These are phyloP conservation scores for Gryllus bimaculatus DNA, from an alignment of 1,140 invertebrate species.

Conservation along the genomic window DNA sequence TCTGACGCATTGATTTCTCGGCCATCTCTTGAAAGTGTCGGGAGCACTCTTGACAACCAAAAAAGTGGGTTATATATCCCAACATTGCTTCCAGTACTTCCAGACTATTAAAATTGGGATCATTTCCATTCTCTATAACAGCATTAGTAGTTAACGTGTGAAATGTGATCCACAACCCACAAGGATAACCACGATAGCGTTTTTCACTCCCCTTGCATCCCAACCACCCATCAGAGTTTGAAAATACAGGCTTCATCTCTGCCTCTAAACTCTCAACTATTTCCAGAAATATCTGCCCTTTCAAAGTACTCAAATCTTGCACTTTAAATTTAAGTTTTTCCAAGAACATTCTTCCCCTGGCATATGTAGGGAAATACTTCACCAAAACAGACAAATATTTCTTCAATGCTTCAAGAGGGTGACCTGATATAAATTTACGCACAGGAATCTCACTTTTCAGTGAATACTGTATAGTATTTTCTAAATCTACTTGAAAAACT, in stretches of 20 bases:
- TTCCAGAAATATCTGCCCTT: slow-evolving; percentile 46
- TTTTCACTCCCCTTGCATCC: slow-evolving; percentile 71
- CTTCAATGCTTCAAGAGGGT: slow-evolving; percentile 59
- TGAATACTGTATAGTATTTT: slow-evolving; percentile 69
- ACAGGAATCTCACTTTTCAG: slow-evolving; percentile 71
- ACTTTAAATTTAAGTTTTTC: background rate
- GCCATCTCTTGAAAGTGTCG: slow-evolving; percentile 82
- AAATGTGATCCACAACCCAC: slow-evolving; percentile 90
- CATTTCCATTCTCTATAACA: slow-evolving; percentile 35
- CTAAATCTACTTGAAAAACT: slow-evolving; percentile 72
- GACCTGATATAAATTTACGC: slow-evolving; percentile 54
- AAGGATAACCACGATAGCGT: slow-evolving; percentile 80
- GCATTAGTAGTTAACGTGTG: slow-evolving; percentile 84
- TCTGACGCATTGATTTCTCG: slow-evolving; percentile 49
- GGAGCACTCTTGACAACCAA: slow-evolving; percentile 85
- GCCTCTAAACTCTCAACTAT: slow-evolving; percentile 43
- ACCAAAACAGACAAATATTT: slow-evolving; percentile 59
- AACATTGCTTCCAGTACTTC: slow-evolving; percentile 72
- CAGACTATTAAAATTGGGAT: slow-evolving; percentile 36
- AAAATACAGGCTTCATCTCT: slow-evolving; percentile 43
- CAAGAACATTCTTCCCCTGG: background rate
- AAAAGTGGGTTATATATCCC: slow-evolving; percentile 85
- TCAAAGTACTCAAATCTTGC: slow-evolving; percentile 32
- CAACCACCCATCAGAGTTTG: slow-evolving; percentile 53
- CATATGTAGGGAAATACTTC: slow-evolving; percentile 58